Percentiles rank a stretch among this genome's conserved stretches.
phyloP scores from a whole-genome alignment of 2,888 invertebrate genomes.

The Andrena hattorfiana region DNA sequence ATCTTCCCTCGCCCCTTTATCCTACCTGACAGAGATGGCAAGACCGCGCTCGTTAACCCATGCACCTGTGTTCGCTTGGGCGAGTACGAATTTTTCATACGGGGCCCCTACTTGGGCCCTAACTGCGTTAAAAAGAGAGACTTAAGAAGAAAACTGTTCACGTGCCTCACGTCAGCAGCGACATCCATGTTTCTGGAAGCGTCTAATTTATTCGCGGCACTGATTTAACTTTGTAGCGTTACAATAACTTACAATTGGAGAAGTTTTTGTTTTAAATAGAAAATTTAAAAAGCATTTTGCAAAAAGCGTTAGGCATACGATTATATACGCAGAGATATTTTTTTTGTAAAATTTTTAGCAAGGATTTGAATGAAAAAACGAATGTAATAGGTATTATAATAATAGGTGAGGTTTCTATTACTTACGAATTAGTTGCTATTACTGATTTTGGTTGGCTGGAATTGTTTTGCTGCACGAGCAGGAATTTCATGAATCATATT shows the following conservation, averaged over 20 bases:
- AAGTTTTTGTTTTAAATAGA: background rate
- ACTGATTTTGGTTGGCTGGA: too few relatives aligned
- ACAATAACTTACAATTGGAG: background rate
- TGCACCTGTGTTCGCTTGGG: constrained; percentile 79
- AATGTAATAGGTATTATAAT: too few relatives aligned
- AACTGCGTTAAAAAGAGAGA: constrained; percentile 28
- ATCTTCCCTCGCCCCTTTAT: constrained; percentile 39
- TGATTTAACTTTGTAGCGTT: background rate
- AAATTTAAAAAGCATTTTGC: too few relatives aligned
- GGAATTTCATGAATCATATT: background rate
- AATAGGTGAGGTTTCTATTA: too few relatives aligned
- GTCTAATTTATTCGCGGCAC: constrained; percentile 6
- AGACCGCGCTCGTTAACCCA: constrained; percentile 75
- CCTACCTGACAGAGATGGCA: constrained; percentile 54
- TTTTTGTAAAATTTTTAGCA: too few relatives aligned
- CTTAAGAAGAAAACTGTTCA: constrained; percentile 32
- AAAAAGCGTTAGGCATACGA: too few relatives aligned
- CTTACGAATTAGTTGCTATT: too few relatives aligned
- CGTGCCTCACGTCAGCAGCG: constrained; percentile 51
- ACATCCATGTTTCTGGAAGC: constrained; percentile 10
- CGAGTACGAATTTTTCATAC: constrained; percentile 80
- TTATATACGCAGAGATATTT: too few relatives aligned
- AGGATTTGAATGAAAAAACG: too few relatives aligned
- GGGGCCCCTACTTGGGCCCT: constrained; percentile 49
- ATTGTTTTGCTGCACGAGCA: too few relatives aligned